Conservation (phyloP, 2,113 vertebrate species). For the Rostratula benghalensis region DNA sequence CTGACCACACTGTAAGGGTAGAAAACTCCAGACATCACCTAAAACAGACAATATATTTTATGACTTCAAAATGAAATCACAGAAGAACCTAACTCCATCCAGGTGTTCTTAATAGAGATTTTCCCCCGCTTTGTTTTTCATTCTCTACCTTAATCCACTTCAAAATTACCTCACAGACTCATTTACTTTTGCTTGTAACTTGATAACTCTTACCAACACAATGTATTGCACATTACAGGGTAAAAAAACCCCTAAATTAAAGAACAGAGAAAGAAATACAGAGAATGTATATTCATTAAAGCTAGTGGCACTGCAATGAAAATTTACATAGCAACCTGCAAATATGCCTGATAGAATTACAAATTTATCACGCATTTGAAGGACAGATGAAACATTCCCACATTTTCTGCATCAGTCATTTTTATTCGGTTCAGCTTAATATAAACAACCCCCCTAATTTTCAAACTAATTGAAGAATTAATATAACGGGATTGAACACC, state of each 20-base stretch:
- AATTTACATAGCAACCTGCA: conserved; percentile 31
- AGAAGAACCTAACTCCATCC: conserved; percentile 22
- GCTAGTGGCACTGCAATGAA: neutral
- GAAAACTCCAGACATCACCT: neutral
- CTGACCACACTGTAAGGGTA: neutral
- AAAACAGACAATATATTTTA: conserved; percentile 32
- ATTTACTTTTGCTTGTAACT: conserved; percentile 8
- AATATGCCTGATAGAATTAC: conserved; percentile 16
- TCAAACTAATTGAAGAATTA: conserved; percentile 63
- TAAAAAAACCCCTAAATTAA: neutral
- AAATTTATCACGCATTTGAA: conserved; percentile 13
- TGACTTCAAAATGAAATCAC: conserved; percentile 47
- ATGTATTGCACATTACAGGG: neutral
- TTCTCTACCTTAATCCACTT: conserved; percentile 33
- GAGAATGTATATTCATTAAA: conserved; percentile 23
- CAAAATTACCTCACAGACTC: conserved; percentile 56
- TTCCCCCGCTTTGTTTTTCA: conserved; percentile 35
- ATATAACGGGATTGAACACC: conserved; percentile 57
- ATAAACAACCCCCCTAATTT: conserved; percentile 48
- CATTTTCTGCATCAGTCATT: conserved; percentile 57
- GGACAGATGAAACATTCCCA: conserved; percentile 42
- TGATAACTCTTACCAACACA: conserved; percentile 46
- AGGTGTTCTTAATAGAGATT: conserved; percentile 40
- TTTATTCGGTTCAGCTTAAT: conserved; percentile 31
- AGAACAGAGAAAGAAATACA: neutral